Percentiles rank a stretch among this genome's conserved stretches.
phyloP scores from a whole-genome alignment of 2,797 vertebrate species.

The Philypnodon macrostomus region DNA sequence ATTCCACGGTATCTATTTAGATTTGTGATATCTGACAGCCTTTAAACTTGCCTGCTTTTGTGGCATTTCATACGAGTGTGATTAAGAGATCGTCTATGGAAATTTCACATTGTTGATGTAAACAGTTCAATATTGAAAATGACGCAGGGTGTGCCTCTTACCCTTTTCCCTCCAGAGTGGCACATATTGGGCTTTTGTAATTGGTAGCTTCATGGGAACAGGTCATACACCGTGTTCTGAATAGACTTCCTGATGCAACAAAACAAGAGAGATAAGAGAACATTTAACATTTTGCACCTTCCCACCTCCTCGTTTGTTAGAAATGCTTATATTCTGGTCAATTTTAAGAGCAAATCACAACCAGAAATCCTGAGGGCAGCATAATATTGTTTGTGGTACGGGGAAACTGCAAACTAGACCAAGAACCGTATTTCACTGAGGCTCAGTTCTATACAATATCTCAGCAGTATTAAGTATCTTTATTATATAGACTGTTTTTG shows the following conservation, averaged over 20 bases:
- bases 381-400: too few relatives aligned
- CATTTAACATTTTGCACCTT: too few relatives aligned
- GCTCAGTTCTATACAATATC: too few relatives aligned
- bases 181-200: slow-evolving; percentile 89
- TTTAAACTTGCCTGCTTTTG: slow-evolving; percentile 2
- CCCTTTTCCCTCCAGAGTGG: slow-evolving; percentile 88
- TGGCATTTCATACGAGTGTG: slow-evolving; percentile 44
- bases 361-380: too few relatives aligned
- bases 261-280: too few relatives aligned
- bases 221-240: slow-evolving; percentile 89
- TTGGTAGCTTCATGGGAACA: slow-evolving; percentile 85
- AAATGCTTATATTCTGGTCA: too few relatives aligned
- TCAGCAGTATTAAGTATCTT: too few relatives aligned
- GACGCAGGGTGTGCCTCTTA: slow-evolving; percentile 57
- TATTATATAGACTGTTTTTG: too few relatives aligned
- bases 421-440: too few relatives aligned
- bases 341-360: too few relatives aligned
- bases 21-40: slow-evolving; percentile 32
- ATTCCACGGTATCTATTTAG: slow-evolving; percentile 28
- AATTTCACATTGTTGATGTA: slow-evolving; percentile 9
- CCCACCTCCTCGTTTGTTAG: too few relatives aligned
- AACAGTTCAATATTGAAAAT: slow-evolving; percentile 8
- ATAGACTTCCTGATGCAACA: slow-evolving; percentile 85
- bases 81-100: slow-evolving; percentile 32
- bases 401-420: too few relatives aligned